phyloP scores from a whole-genome alignment of 64 coral and sea anemone genomes.

The Astreopora myriophthalma region DNA sequence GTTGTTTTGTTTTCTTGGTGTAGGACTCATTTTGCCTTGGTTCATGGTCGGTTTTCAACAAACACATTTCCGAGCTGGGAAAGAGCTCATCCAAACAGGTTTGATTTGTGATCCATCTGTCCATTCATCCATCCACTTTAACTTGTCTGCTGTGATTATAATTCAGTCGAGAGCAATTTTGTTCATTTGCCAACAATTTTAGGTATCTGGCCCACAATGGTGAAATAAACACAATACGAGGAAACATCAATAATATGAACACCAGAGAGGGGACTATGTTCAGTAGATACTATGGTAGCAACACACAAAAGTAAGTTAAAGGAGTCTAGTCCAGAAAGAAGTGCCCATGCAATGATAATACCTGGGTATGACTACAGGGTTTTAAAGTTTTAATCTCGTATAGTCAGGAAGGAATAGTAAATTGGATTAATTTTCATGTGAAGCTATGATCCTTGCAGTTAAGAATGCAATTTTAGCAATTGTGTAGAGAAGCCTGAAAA shows the following conservation, averaged over 20 bases:
- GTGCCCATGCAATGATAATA: too few species aligned
- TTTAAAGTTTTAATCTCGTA: too few species aligned
- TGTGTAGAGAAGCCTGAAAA: too few species aligned
- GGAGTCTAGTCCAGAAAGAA: too few species aligned
- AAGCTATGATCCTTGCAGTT: too few species aligned
- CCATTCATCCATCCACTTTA: too few species aligned
- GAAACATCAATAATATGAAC: slow-evolving; percentile 96
- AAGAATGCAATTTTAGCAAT: too few species aligned
- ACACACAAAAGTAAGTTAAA: slow-evolving; percentile 73
- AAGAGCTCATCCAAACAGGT: slow-evolving; percentile 97
- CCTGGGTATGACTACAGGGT: too few species aligned
- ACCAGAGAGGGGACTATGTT: slow-evolving; percentile 93
- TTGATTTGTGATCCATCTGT: neutral
- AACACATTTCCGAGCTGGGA: slow-evolving; percentile 99
- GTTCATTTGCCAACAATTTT: neutral
- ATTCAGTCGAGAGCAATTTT: neutral
- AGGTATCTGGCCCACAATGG: slow-evolving; percentile 99
- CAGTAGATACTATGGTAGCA: slow-evolving; percentile 80
- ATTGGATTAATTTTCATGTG: too few species aligned
- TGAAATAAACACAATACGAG: slow-evolving; percentile 97
- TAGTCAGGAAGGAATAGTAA: too few species aligned
- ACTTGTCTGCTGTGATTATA: neutral
- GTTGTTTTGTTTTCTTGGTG: neutral
- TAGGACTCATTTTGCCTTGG: slow-evolving; percentile 96
- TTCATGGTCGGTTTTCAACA: slow-evolving; percentile 95